These are phyloP conservation scores for Drosophila demipolita DNA, from an alignment of 2,888 invertebrate genomes.

Conservation along the genomic window DNA sequence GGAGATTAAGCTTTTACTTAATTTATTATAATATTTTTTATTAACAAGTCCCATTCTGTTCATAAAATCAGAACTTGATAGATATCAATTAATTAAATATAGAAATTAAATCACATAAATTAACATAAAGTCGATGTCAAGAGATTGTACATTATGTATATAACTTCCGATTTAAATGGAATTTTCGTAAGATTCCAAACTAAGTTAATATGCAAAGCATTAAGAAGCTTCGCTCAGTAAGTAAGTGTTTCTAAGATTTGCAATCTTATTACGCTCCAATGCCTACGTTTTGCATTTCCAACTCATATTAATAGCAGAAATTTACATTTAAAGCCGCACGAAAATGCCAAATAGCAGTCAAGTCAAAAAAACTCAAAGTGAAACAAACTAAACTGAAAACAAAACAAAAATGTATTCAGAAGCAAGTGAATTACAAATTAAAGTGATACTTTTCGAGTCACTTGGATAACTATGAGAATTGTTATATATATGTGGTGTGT, in stretches of 20 bases:
- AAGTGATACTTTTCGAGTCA: slow-evolving; percentile 51
- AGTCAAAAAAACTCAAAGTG: slow-evolving; percentile 25
- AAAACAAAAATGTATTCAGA: slow-evolving; percentile 64
- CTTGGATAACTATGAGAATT: slow-evolving; percentile 7
- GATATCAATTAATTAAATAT: no score
- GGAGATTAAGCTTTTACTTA: neutral
- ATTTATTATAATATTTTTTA: neutral
- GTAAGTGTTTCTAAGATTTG: neutral
- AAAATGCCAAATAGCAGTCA: slow-evolving; percentile 5
- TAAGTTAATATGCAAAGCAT: neutral
- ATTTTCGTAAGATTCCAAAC: neutral
- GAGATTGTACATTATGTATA: neutral
- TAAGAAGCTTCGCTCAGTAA: neutral
- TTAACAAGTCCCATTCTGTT: neutral
- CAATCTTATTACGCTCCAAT: slow-evolving; percentile 18
- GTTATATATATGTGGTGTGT: slow-evolving; percentile 18
- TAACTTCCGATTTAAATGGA: neutral
- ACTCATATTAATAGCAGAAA: slow-evolving; percentile 35
- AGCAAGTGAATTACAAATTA: slow-evolving; percentile 56
- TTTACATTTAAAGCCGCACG: slow-evolving; percentile 52
- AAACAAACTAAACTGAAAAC: slow-evolving; percentile 48
- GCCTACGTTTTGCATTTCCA: slow-evolving; percentile 26
- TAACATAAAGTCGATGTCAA: neutral
- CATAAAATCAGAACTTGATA: neutral
- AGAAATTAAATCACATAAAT: neutral